phyloP scores from a whole-genome alignment of 2,113 vertebrate species.

The Urocynchramus pylzowi region DNA sequence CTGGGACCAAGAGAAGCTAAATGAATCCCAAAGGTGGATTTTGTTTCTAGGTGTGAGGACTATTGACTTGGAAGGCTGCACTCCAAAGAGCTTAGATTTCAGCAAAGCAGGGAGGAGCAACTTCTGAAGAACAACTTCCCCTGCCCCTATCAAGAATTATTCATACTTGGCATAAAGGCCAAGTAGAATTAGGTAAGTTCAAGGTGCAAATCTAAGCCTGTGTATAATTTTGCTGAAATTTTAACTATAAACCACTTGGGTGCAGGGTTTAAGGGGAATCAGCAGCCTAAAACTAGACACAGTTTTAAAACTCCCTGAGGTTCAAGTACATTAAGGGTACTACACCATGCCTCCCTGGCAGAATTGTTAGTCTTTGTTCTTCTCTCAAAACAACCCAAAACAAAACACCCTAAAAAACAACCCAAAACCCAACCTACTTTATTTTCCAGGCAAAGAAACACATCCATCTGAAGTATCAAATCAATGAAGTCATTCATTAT shows the following conservation, averaged over 20 bases:
- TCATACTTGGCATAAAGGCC: background rate
- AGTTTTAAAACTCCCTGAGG: background rate
- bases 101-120: background rate
- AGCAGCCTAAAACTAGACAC: background rate
- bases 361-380: background rate
- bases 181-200: background rate
- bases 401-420: background rate
- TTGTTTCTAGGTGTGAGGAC: background rate
- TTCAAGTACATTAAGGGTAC: background rate
- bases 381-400: background rate
- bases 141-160: background rate
- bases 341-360: background rate
- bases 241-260: background rate
- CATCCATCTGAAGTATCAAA: background rate
- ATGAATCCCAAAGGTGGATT: background rate
- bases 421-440: background rate
- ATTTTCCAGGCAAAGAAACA: background rate
- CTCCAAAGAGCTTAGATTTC: background rate
- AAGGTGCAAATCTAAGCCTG: background rate
- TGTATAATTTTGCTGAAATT: background rate
- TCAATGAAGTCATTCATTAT: background rate
- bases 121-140: background rate
- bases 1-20: background rate
- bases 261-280: background rate
- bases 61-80: background rate